Base-by-base conservation (phyloP, 2,888 invertebrate species). In the Agrilus mali region DNA sequence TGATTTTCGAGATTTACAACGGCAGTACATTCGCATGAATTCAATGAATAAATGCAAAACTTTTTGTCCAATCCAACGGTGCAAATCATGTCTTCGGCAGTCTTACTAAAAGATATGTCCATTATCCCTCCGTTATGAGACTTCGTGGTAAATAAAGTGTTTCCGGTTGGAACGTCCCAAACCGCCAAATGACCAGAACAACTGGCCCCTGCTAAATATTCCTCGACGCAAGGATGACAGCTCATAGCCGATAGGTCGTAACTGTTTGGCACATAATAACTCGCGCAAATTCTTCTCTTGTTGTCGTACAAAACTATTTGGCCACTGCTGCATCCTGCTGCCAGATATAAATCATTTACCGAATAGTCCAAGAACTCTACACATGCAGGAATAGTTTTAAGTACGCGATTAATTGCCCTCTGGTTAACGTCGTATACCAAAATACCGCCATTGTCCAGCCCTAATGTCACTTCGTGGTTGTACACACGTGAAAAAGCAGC, bases 321-420 rank as follows among this genome's bases (percentile, higher is more conserved):
- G 3, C 55, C 58, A 37, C 53, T 52, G 32, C 33, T 45, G 32
- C 54, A 54, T 27, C 54, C 54, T 7, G 49, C 54, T 7, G 52
- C 56, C 22, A 58, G 41, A 42, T 53, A 53, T 12, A 50, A 50
- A 45, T 62, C 61, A 15, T 57, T 53, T 5, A 45, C 44, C 2
- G 56, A 57, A 43, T 58, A 61, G 14, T 58, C 55, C 33, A 64
- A 44, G 41, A 56, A 50, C 36, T 54, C 52, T 22, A 61, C 51
- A 3, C 48, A 40, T 7, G 51, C 47, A 13, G 59, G 57, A 20
- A 59, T 47, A 16, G 14, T 17, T 3, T 42, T 43, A 38, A 50
- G 51, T n/a, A 45, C 47, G 38, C 51, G 40, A 6, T 51, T 46
- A 3, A 49, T 41, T 14, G 47, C 38, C 41, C 52, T 50, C n/a